phyloP scores from a whole-genome alignment of 2,113 vertebrate species.

The Dascyllus trimaculatus region DNA sequence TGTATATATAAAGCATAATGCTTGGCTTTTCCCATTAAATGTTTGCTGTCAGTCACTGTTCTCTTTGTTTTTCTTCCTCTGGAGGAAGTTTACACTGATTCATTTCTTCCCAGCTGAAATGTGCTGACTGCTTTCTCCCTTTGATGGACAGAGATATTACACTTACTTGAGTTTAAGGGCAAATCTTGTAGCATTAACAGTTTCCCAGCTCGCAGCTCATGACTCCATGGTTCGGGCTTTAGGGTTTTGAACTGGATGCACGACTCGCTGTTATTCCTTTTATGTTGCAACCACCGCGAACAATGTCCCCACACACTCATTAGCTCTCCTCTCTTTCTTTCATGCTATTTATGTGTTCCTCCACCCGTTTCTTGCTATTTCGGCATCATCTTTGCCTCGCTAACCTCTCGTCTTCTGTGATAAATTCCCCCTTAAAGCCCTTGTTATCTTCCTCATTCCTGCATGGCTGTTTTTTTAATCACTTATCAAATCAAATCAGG shows the following conservation, averaged over 20 bases:
- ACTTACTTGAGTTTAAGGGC: slow-evolving; percentile 23
- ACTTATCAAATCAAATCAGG: too few relatives aligned
- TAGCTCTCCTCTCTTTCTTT: slow-evolving; percentile 5
- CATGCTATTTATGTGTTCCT: background rate
- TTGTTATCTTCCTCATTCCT: background rate
- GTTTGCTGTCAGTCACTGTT: background rate
- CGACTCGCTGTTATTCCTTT: slow-evolving; percentile 2
- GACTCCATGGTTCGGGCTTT: slow-evolving; percentile 26
- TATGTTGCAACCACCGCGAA: slow-evolving; percentile 18
- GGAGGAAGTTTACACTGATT: slow-evolving; percentile 20
- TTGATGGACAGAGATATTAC: slow-evolving; percentile 47
- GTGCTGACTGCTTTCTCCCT: slow-evolving; percentile 38
- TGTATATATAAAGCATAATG: background rate
- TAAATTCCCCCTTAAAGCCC: too few relatives aligned
- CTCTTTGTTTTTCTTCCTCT: slow-evolving; percentile 24
- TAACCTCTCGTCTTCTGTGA: background rate
- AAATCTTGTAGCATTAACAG: slow-evolving; percentile 46
- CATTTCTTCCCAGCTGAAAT: slow-evolving; percentile 37
- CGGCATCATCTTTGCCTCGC: background rate
- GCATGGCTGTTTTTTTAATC: too few relatives aligned
- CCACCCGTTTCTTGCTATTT: background rate
- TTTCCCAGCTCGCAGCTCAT: slow-evolving; percentile 22
- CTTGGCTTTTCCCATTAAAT: slow-evolving; percentile 3
- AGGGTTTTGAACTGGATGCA: slow-evolving; percentile 19
- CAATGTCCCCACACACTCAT: slow-evolving; percentile 15